Percentiles rank a stretch among this genome's conserved stretches.
Evolutionary conservation across 2,888 invertebrate genomes (phyloP).

Genomic region (Mactromeris polynyma): DNA sequence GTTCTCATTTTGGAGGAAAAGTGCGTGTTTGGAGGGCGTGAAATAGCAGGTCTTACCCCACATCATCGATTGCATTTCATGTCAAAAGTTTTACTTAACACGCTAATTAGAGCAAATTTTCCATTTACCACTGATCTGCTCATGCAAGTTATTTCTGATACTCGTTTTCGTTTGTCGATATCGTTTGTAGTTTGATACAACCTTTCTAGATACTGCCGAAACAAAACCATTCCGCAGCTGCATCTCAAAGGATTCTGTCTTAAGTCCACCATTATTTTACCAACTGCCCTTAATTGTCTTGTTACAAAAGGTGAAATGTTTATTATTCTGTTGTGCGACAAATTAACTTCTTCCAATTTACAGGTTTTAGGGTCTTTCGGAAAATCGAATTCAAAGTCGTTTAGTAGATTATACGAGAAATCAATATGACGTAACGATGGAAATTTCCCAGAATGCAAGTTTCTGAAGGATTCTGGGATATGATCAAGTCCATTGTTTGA

Average conservation of each 20-base stretch:
- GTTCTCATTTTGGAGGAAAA: too few species aligned
- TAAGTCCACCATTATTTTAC: slow-evolving; percentile 58
- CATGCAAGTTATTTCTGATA: slow-evolving; percentile 60
- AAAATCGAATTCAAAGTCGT: slow-evolving; percentile 60
- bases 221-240: slow-evolving; percentile 41
- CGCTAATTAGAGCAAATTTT: slow-evolving; percentile 33
- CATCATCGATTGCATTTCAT: slow-evolving; percentile 43
- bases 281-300: slow-evolving; percentile 43
- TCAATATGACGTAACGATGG: slow-evolving; percentile 59
- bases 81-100: slow-evolving; percentile 58
- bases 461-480: slow-evolving; percentile 54
- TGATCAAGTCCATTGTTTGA: slow-evolving; percentile 60
- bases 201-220: slow-evolving; percentile 53
- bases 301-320: slow-evolving; percentile 41
- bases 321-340: slow-evolving; percentile 54
- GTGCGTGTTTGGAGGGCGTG: too few species aligned
- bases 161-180: slow-evolving; percentile 31
- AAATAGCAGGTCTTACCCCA: too few species aligned
- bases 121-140: slow-evolving; percentile 24
- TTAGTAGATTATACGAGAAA: slow-evolving; percentile 62
- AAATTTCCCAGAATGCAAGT: slow-evolving; percentile 59
- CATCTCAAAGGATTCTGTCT: slow-evolving; percentile 62
- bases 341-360: slow-evolving; percentile 52
- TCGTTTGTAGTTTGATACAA: slow-evolving; percentile 51
- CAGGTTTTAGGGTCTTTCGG: slow-evolving; percentile 43